phyloP scores from a whole-genome alignment of 1,140 invertebrate genomes.

The Drosophila grimshawi region DNA sequence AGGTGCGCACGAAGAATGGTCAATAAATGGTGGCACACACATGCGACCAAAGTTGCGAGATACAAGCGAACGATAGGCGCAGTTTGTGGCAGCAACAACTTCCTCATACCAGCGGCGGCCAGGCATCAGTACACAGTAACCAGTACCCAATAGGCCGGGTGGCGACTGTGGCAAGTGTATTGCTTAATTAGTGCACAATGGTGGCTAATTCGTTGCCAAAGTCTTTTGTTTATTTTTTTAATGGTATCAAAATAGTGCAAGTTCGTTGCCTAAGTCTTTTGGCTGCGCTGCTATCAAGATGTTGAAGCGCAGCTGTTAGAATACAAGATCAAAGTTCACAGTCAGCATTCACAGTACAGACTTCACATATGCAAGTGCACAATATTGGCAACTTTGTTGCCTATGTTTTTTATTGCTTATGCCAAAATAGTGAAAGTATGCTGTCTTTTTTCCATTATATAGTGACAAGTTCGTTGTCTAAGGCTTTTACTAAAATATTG shows the following conservation, averaged over 20 bases:
- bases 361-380: not conserved
- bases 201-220: constrained; percentile 13
- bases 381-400: constrained; percentile 57
- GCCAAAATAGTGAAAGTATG: not conserved
- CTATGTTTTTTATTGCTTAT: constrained; percentile 60
- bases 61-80: constrained; percentile 56
- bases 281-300: not conserved
- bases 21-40: constrained; percentile 31
- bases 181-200: constrained; percentile 65
- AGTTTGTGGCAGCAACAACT: constrained; percentile 46
- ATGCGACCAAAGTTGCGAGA: constrained; percentile 29
- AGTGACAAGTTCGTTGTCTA: not conserved
- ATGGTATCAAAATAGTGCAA: constrained; percentile 9
- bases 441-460: not conserved
- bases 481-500: not conserved
- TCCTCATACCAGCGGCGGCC: constrained; percentile 53
- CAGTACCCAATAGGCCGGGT: not conserved
- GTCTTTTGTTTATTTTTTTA: constrained; percentile 16
- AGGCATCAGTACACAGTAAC: not conserved
- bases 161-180: constrained; percentile 30
- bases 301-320: not conserved
- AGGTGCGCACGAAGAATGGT: constrained; percentile 24
- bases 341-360: no score
- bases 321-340: no score
- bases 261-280: constrained; percentile 14